Percentiles rank a stretch among this genome's conserved stretches.
Conservation (phyloP, 2,113 vertebrate species). For the Phoxinus phoxinus region DNA sequence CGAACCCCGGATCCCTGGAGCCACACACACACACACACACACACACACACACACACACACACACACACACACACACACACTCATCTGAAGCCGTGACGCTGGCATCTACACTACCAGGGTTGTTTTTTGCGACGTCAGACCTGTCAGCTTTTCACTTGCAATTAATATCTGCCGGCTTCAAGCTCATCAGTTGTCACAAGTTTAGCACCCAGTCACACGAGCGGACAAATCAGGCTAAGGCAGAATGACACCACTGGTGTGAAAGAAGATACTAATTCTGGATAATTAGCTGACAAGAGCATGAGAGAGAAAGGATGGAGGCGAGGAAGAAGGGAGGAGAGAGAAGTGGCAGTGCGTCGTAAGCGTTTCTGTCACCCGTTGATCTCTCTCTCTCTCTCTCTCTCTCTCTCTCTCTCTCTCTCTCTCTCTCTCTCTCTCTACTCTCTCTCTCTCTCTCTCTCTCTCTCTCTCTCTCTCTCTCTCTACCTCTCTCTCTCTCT, state of each 20-base stretch:
- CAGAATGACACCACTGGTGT: slow-evolving; percentile 80
- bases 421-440: slow-evolving; percentile 23
- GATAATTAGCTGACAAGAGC: slow-evolving; percentile 83
- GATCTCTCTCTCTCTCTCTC: slow-evolving; percentile 16
- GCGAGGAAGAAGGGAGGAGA: slow-evolving; percentile 44
- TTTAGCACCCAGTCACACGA: slow-evolving; percentile 80
- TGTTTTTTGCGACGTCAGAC: slow-evolving; percentile 67
- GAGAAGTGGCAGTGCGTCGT: slow-evolving; percentile 68
- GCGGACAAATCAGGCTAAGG: slow-evolving; percentile 79
- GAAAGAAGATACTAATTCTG: slow-evolving; percentile 83
- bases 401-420: slow-evolving; percentile 14
- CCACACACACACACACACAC: slow-evolving; percentile 34
- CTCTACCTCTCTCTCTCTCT: slow-evolving; percentile 2
- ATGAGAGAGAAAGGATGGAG: slow-evolving; percentile 61
- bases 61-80: too few relatives aligned
- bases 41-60: background rate
- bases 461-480: slow-evolving; percentile 41
- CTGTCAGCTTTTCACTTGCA: slow-evolving; percentile 81
- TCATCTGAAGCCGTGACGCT: slow-evolving; percentile 64
- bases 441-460: slow-evolving; percentile 18
- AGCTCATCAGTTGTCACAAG: slow-evolving; percentile 78
- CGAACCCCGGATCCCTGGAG: slow-evolving; percentile 44
- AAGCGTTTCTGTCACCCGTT: slow-evolving; percentile 74
- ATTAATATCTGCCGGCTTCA: slow-evolving; percentile 75
- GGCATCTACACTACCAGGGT: slow-evolving; percentile 61